These are phyloP conservation scores for Exephanes ischioxanthus DNA, from an alignment of 2,888 invertebrate species.

Conservation along the genomic window DNA sequence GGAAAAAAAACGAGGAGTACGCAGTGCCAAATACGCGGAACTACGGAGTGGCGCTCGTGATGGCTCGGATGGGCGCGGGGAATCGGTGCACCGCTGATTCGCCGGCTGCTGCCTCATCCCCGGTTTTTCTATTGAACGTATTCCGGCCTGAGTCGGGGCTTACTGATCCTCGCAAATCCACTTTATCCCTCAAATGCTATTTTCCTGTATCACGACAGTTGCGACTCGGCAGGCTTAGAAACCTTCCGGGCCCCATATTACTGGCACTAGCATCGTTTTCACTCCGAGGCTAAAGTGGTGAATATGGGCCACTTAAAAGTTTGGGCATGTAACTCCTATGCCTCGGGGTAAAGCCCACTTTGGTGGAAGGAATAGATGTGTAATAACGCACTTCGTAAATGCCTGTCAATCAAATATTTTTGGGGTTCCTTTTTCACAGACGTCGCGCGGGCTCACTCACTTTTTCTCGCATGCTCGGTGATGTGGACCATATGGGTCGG, in stretches of 20 bases:
- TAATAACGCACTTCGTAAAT: too few species aligned
- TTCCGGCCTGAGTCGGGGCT: constrained; percentile 10
- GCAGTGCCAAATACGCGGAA: constrained; percentile 36
- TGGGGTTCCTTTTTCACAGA: neutral
- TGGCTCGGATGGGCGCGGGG: constrained; percentile 27
- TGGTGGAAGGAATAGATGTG: too few species aligned
- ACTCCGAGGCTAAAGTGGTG: neutral
- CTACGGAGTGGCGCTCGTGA: constrained; percentile 20
- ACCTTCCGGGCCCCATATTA: constrained; percentile 55
- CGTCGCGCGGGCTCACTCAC: too few species aligned
- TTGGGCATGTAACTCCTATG: too few species aligned
- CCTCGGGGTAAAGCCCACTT: too few species aligned
- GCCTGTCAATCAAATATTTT: neutral
- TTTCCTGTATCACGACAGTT: constrained; percentile 77
- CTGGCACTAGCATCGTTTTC: too few species aligned
- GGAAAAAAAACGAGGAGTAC: constrained; percentile 4
- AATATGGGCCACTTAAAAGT: too few species aligned
- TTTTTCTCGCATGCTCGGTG: too few species aligned
- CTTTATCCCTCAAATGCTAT: constrained; percentile 79
- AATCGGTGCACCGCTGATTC: constrained; percentile 42
- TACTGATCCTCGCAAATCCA: constrained; percentile 49
- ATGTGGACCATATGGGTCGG: too few species aligned
- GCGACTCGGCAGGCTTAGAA: constrained; percentile 73
- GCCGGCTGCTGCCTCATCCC: constrained; percentile 28
- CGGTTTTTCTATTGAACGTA: constrained; percentile 12